These are phyloP conservation scores for Orchestia grillus DNA, from an alignment of 1,140 invertebrate species.

Conservation along the genomic window DNA sequence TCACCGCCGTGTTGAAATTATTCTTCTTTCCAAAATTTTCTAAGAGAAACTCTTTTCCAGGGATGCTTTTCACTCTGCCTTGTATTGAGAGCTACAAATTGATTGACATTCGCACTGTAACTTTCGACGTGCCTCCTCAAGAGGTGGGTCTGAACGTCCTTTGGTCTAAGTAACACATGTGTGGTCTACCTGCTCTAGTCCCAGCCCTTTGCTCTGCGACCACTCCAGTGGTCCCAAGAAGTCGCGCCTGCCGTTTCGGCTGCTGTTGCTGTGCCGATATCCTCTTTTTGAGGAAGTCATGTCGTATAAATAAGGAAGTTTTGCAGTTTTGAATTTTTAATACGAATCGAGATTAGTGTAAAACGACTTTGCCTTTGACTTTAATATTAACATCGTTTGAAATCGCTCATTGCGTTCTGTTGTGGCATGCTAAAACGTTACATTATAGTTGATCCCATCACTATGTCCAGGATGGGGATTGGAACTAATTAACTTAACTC, in stretches of 20 bases:
- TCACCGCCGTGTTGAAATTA: not conserved
- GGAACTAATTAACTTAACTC: not conserved
- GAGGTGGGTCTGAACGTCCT: constrained; percentile 51
- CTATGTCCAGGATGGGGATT: not conserved
- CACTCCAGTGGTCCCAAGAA: not conserved
- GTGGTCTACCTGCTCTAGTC: not conserved
- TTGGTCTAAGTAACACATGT: not conserved
- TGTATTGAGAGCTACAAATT: constrained; percentile 54
- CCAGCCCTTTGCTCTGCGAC: not conserved
- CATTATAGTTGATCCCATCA: not conserved
- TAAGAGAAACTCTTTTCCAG: constrained; percentile 35
- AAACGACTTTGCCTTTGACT: not conserved
- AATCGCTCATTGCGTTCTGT: not conserved
- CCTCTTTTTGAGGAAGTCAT: not conserved
- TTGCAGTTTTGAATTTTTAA: not conserved
- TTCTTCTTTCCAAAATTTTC: not conserved
- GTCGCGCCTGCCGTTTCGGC: too few species aligned
- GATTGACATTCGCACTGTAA: constrained; percentile 57
- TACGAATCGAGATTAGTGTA: not conserved
- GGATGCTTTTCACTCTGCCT: constrained; percentile 47
- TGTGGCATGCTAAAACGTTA: too few species aligned
- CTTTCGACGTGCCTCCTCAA: constrained; percentile 57
- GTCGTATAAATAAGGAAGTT: not conserved
- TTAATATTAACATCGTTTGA: not conserved
- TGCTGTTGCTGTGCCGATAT: too few species aligned